These are phyloP conservation scores for Eupeodes corollae DNA, from an alignment of 1,140 invertebrate genomes.

Conservation along the genomic window DNA sequence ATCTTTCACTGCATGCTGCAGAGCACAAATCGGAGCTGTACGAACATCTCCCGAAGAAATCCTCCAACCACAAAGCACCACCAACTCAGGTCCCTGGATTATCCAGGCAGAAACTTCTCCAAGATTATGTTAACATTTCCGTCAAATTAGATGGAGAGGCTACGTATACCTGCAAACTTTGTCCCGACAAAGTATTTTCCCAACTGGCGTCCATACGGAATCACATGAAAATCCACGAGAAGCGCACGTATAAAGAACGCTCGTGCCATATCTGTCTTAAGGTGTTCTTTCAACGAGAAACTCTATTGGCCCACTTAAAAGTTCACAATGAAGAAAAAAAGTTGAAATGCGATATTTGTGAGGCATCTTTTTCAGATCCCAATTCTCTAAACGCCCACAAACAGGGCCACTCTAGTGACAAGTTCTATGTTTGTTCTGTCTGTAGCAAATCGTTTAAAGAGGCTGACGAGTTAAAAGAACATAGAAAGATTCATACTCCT, in stretches of 20 bases:
- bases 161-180: background rate
- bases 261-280: background rate
- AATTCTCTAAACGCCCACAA: slow-evolving; percentile 59
- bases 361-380: slow-evolving; percentile 61
- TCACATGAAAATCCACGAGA: background rate
- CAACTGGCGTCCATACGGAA: background rate
- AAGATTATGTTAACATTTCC: background rate
- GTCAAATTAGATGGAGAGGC: background rate
- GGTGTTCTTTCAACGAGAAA: background rate
- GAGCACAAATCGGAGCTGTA: too few species aligned
- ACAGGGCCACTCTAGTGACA: slow-evolving; percentile 56
- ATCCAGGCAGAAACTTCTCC: background rate
- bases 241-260: background rate
- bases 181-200: background rate
- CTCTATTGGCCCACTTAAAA: slow-evolving; percentile 35
- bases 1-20: background rate
- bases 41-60: background rate
- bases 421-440: slow-evolving; percentile 71
- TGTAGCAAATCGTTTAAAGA: slow-evolving; percentile 69
- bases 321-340: slow-evolving; percentile 56
- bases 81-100: background rate
- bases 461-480: slow-evolving; percentile 50
- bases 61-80: background rate
- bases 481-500: slow-evolving; percentile 56
- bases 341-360: slow-evolving; percentile 60